phyloP scores from a whole-genome alignment of 2,888 invertebrate species.

The Resseliella maxima region DNA sequence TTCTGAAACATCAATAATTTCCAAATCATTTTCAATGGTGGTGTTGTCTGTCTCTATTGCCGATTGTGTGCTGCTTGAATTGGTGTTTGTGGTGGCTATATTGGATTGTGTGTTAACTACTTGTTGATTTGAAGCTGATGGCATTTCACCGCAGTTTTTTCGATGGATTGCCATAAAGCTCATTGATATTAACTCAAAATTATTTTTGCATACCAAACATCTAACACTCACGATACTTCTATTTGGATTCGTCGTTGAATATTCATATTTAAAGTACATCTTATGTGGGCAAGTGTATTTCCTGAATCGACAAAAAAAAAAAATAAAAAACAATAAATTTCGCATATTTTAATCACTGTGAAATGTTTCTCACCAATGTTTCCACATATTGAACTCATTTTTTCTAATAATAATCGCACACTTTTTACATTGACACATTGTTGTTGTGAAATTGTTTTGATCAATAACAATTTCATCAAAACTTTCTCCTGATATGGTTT shows the following conservation, averaged over 20 bases:
- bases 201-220: not conserved
- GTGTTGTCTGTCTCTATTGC: no score
- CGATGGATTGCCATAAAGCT: not conserved
- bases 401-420: not conserved
- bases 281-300: not conserved
- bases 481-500: not conserved
- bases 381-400: not conserved
- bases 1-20: no score
- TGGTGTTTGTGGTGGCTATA: no score
- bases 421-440: not conserved
- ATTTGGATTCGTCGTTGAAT: not conserved
- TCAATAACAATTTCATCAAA: not conserved
- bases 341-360: not conserved
- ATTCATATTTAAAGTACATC: not conserved
- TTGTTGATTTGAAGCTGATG: not conserved
- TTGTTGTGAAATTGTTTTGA: not conserved
- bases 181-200: not conserved
- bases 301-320: not conserved
- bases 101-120: no score
- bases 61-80: no score
- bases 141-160: not conserved
- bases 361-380: not conserved
- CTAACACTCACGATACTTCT: not conserved
- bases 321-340: not conserved
- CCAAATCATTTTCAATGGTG: no score